These are phyloP conservation scores for Amniataba percoides DNA, from an alignment of 2,797 vertebrate genomes.

Conservation along the genomic window DNA sequence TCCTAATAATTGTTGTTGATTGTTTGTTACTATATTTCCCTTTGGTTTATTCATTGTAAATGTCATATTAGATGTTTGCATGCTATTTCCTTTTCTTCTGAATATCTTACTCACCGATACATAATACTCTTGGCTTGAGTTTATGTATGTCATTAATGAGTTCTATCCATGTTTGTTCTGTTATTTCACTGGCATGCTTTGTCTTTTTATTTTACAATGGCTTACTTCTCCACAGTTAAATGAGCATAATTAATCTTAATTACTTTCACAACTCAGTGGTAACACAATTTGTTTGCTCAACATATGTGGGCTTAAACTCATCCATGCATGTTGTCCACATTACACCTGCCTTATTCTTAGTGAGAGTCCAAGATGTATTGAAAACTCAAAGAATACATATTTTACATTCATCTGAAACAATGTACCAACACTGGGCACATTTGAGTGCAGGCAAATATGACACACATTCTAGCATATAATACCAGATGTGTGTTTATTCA, in stretches of 20 bases:
- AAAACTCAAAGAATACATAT: neutral
- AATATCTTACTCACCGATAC: constrained; percentile 62
- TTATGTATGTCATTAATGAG: constrained; percentile 72
- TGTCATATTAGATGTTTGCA: constrained; percentile 70
- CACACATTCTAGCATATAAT: neutral
- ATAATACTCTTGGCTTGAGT: constrained; percentile 78
- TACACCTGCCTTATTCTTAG: constrained; percentile 42
- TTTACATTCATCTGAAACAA: neutral
- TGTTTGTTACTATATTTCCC: constrained; percentile 61
- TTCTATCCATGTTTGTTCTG: constrained; percentile 60
- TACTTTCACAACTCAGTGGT: constrained; percentile 13
- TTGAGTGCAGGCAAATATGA: constrained; percentile 2
- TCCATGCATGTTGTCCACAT: constrained; percentile 14
- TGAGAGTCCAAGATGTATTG: neutral
- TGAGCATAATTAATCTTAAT: constrained; percentile 16
- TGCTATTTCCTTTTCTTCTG: constrained; percentile 65
- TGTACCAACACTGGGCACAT: neutral
- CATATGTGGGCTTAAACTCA: constrained; percentile 6
- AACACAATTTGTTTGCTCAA: constrained; percentile 15
- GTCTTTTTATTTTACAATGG: constrained; percentile 33
- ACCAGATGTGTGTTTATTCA: neutral
- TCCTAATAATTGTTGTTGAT: constrained; percentile 55
- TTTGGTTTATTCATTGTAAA: constrained; percentile 57
- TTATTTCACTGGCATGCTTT: constrained; percentile 70
- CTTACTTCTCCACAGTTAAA: constrained; percentile 33